Evolutionary conservation across 2,797 vertebrate genomes (phyloP).

Genomic region (Lepus oiostolus): DNA sequence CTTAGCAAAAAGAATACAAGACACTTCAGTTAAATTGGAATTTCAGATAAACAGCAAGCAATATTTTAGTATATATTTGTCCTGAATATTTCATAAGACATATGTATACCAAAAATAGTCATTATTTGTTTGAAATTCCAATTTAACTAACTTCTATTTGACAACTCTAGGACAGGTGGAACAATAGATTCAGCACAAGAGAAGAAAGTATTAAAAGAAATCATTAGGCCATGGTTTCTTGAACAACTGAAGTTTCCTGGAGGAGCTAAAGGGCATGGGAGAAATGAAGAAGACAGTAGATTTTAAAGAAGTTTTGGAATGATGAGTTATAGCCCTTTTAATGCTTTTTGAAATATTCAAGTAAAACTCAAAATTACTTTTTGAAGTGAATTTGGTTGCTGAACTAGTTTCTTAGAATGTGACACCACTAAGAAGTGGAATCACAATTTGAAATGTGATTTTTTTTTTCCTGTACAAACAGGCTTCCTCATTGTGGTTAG

Average conservation of each 20-base stretch:
- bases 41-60: slow-evolving; percentile 32
- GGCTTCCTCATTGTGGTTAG: slow-evolving; percentile 1
- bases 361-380: slow-evolving; percentile 53
- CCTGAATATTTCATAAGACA: background rate
- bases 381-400: slow-evolving; percentile 52
- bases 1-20: slow-evolving; percentile 3
- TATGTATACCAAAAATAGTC: background rate
- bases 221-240: slow-evolving; percentile 26
- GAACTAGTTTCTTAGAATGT: slow-evolving; percentile 47
- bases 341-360: slow-evolving; percentile 48
- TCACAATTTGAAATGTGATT: slow-evolving; percentile 18
- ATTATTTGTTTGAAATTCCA: slow-evolving; percentile 26
- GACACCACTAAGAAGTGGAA: slow-evolving; percentile 22
- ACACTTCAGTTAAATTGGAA: background rate
- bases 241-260: background rate
- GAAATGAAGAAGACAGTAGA: slow-evolving; percentile 6
- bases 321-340: background rate
- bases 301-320: background rate
- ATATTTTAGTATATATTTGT: slow-evolving; percentile 3
- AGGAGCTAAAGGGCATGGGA: background rate
- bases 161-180: background rate
- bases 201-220: slow-evolving; percentile 5
- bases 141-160: background rate
- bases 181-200: background rate
- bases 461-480: background rate